A percentile compares a stretch with the other conserved stretches of the same genome.
These are phyloP conservation scores for Cydia pomonella DNA, from an alignment of 1,140 invertebrate species.

Conservation along the genomic window DNA sequence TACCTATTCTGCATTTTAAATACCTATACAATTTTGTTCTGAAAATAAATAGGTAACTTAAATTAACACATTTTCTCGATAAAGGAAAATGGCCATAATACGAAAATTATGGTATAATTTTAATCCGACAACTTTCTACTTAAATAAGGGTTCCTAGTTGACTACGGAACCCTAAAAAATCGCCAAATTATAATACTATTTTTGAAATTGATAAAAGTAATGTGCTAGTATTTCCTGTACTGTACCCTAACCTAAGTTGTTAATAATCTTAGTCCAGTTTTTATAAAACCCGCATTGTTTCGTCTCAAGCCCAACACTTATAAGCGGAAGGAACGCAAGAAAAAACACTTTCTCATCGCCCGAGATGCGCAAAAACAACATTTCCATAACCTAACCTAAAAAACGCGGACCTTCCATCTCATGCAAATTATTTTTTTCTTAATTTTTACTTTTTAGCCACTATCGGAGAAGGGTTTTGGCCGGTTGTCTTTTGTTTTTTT, in stretches of 20 bases:
- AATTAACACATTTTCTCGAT: too few relatives aligned
- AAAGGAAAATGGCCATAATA: too few relatives aligned
- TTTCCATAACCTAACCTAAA: conserved; percentile 56
- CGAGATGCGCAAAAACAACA: conserved; percentile 48
- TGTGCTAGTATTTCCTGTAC: too few relatives aligned
- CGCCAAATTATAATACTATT: too few relatives aligned
- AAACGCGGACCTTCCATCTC: conserved; percentile 46
- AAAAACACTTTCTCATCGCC: conserved; percentile 55
- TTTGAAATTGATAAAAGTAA: too few relatives aligned
- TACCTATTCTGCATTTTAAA: too few relatives aligned
- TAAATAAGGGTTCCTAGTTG: too few relatives aligned
- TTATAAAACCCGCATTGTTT: conserved; percentile 38
- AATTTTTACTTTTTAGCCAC: conserved; percentile 49
- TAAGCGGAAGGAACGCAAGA: conserved; percentile 46
- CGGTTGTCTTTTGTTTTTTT: conserved; percentile 50
- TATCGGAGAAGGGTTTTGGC: conserved; percentile 49
- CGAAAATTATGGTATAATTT: too few relatives aligned
- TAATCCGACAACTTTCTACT: too few relatives aligned
- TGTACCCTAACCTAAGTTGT: neutral
- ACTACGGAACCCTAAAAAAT: too few relatives aligned
- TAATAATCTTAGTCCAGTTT: neutral
- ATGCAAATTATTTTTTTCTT: conserved; percentile 55
- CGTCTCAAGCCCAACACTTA: conserved; percentile 1
- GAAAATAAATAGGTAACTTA: too few relatives aligned
- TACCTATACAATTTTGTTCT: too few relatives aligned